Conservation (phyloP, 2,113 vertebrate genomes). For the Alligator sinensis region DNA sequence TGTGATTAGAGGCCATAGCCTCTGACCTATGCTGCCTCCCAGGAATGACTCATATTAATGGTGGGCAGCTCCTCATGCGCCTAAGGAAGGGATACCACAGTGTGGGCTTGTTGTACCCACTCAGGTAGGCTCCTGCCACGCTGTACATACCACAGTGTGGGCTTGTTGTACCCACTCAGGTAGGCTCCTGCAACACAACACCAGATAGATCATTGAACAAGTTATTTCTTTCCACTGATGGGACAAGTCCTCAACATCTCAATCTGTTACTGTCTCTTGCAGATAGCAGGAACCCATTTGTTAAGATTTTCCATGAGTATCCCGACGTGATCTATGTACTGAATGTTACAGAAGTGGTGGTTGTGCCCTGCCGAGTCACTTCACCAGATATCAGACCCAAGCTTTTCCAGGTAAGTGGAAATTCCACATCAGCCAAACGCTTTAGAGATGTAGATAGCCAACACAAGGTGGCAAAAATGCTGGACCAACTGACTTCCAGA, state of each 20-base stretch:
- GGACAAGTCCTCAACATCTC: neutral
- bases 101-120: accelerated
- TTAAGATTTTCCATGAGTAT: conserved; percentile 17
- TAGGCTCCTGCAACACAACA: no score
- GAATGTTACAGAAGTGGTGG: conserved; percentile 57
- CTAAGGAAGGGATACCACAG: neutral
- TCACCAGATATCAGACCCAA: conserved; percentile 80
- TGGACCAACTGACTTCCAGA: neutral
- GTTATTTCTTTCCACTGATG: neutral
- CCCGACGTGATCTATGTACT: conserved; percentile 51
- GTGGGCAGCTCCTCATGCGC: neutral
- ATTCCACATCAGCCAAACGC: neutral
- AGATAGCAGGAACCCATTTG: conserved; percentile 86
- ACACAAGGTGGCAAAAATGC: neutral
- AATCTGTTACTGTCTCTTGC: neutral
- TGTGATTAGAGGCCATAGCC: neutral
- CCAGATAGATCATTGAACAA: neutral
- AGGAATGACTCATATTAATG: neutral
- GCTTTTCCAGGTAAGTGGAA: conserved; percentile 79
- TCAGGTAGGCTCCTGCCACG: neutral
- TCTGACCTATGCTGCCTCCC: no score
- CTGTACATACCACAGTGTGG: neutral
- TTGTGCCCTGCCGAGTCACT: conserved; percentile 87
- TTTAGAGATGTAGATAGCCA: neutral
- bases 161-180: accelerated